Evolutionary conservation across 37 sponge, comb jelly and placozoan species (phyloP), one percentile per base, ranked within the genome.

Genomic region (Haliclona indistincta): DNA sequence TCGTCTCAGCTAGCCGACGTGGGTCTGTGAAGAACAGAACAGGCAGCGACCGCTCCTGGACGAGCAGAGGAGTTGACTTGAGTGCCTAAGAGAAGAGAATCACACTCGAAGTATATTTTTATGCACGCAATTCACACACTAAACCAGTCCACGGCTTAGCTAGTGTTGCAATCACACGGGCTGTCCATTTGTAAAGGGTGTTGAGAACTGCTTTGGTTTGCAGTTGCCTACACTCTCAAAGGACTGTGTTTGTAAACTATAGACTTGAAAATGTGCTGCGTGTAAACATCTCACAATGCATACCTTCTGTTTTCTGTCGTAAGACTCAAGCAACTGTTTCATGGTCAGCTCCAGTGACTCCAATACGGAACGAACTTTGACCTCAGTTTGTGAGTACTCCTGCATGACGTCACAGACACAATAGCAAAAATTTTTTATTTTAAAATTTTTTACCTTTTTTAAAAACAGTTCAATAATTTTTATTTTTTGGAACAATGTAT

Each of bases 11-110:
- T 32, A 91, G 75, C 36, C 70, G 43, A 5, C 28, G 43, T 38
- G 86, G 83, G 63, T 91, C 60, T 15, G 79, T 91, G 75, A 91
- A 85, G 76, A 91, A 91, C 35, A 71, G 45, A 23, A 86, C 86
- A 86, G 85, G 85, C 29, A 91, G 64, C 49, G 73, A 56, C 64
- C 86, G 74, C 40, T 85, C 86, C 39, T 70, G 53, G 3, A 71
- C 45, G 15, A 91, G 36, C 56, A 72, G 37, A 56, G 81, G 81
- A 63, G 58, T 68, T 17, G 53, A 54, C 52, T 80, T 29, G 33
- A 86, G 51, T 26, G 71, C 41, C 88, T 87, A 74, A 41, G 2
- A 28, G 3, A 36, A 2, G 51, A 43, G 51, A 6, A 53, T n/a
- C n/a, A 17, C 13, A 20, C 13, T 13, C 17, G 17, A 49, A 49